Percentiles rank a stretch among this genome's conserved stretches.
Evolutionary conservation across 2,797 vertebrate species (phyloP).

Genomic region (Chromis chromis): DNA sequence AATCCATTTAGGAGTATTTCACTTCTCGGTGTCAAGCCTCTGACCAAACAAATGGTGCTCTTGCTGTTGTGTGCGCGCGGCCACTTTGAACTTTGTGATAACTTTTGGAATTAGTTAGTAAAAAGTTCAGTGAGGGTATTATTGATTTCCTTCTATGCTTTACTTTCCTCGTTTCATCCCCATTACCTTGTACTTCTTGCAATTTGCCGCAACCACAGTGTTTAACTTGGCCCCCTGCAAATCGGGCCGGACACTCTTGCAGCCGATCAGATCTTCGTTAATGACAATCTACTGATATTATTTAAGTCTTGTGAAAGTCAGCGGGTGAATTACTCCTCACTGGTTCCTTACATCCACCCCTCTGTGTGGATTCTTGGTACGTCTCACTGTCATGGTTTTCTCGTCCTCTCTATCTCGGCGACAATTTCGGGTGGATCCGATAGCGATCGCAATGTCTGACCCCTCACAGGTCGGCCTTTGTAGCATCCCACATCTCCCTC

Average conservation of each 20-base stretch:
- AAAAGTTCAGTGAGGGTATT: conserved; percentile 17
- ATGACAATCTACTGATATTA: conserved; percentile 14
- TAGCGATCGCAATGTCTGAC: conserved; percentile 35
- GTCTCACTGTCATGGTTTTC: conserved; percentile 14
- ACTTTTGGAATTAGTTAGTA: conserved; percentile 45
- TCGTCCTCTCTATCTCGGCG: neutral
- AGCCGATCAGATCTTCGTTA: conserved; percentile 30
- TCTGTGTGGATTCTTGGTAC: neutral
- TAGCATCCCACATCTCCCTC: conserved; percentile 8
- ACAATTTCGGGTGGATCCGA: conserved; percentile 35
- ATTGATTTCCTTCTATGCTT: conserved; percentile 46
- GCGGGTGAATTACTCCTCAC: conserved; percentile 6
- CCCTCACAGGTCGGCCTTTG: conserved; percentile 45
- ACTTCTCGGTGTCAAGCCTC: conserved; percentile 15
- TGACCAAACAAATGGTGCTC: conserved; percentile 12
- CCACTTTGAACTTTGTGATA: conserved; percentile 29
- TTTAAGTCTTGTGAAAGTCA: conserved; percentile 16
- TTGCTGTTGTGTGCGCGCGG: conserved; percentile 1
- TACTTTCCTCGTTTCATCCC: conserved; percentile 9
- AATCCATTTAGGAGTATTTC: conserved; percentile 23
- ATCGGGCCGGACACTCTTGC: conserved; percentile 25
- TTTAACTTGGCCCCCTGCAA: conserved; percentile 11
- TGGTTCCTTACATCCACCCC: neutral
- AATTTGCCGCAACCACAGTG: conserved; percentile 15
- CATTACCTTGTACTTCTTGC: conserved; percentile 11